These are phyloP conservation scores for Dicerorhinus sumatrensis DNA, from an alignment of 2,113 vertebrate species.

Conservation along the genomic window DNA sequence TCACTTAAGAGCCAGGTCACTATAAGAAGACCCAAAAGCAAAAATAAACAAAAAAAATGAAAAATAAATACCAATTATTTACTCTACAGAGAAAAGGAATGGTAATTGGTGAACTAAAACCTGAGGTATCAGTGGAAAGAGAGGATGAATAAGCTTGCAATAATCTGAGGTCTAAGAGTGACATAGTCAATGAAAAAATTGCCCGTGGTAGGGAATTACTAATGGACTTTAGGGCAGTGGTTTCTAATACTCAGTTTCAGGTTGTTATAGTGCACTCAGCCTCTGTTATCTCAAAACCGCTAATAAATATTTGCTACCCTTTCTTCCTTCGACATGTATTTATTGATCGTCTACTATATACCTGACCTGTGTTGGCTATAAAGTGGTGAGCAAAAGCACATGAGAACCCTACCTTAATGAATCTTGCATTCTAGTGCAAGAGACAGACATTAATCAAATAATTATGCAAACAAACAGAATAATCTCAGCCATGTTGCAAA, in stretches of 20 bases:
- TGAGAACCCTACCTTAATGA: background rate
- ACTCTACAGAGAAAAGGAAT: background rate
- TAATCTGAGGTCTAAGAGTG: background rate
- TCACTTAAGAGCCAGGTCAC: background rate
- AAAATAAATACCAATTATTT: background rate
- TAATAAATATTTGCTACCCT: background rate
- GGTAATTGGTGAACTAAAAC: background rate
- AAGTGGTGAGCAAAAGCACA: background rate
- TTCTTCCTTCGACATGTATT: background rate
- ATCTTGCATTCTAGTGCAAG: background rate
- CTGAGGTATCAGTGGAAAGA: background rate
- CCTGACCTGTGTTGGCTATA: background rate
- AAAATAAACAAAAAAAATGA: background rate
- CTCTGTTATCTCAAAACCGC: background rate
- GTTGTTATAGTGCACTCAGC: fast-evolving
- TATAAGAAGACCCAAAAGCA: background rate
- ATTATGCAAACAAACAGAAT: background rate
- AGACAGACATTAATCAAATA: background rate
- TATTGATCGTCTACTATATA: background rate
- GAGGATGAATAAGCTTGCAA: background rate
- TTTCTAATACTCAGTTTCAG: background rate
- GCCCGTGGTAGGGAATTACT: background rate
- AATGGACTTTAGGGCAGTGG: background rate
- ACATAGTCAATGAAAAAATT: background rate
- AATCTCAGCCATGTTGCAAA: background rate